phyloP scores from a whole-genome alignment of 2,797 vertebrate genomes.

The Lepidocolaptes lacrymiger region DNA sequence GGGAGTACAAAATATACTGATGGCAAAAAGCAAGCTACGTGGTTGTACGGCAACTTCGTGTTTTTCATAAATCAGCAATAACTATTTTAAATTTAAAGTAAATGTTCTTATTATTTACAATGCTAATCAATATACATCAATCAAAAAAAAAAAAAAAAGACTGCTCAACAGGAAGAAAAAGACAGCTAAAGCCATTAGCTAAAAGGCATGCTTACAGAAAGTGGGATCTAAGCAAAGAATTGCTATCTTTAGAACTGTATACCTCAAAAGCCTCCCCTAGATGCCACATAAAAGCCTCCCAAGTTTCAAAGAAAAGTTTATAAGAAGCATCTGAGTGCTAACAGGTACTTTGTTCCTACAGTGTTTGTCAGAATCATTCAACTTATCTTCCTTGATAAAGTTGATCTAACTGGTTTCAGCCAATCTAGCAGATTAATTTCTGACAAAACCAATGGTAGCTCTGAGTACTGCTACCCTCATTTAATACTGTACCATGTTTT shows the following conservation, averaged over 20 bases:
- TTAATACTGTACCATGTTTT: background rate
- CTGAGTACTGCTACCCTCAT: background rate
- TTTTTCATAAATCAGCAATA: background rate
- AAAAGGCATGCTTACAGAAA: background rate
- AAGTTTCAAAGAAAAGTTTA: background rate
- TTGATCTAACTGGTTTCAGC: background rate
- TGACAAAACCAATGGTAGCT: background rate
- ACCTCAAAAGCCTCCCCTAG: background rate
- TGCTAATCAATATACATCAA: background rate
- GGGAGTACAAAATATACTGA: accelerated
- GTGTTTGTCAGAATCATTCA: background rate
- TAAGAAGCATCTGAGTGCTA: background rate
- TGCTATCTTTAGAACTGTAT: background rate
- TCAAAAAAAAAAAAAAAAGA: background rate
- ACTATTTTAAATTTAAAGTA: background rate
- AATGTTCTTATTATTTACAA: background rate
- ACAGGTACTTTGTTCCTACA: background rate
- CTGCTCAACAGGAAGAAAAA: background rate
- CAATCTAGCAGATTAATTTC: background rate
- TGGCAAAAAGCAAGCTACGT: background rate
- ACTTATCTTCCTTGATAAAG: background rate
- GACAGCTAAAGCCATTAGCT: background rate
- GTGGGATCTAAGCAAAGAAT: background rate
- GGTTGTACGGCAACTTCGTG: background rate
- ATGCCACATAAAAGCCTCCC: background rate